Evolutionary conservation across 2,888 invertebrate genomes (phyloP).

Genomic region (Orthonevra nobilis): DNA sequence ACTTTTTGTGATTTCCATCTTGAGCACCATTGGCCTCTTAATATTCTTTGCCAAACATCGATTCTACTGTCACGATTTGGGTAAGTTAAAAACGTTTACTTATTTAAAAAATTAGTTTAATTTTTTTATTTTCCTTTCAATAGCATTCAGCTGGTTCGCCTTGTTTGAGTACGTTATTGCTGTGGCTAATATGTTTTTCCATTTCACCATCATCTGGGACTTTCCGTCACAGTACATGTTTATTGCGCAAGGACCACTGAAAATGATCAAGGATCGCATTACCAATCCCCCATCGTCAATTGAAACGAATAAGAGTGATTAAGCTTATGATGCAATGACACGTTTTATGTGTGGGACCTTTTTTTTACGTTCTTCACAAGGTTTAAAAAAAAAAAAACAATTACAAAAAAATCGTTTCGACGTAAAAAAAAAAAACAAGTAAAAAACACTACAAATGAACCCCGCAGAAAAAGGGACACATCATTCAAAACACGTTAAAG

Average conservation of each 20-base stretch:
- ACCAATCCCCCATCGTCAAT: conserved; percentile 42
- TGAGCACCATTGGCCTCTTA: conserved; percentile 90
- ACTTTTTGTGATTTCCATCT: conserved; percentile 88
- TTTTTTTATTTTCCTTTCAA: not conserved
- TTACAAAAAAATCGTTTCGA: not conserved
- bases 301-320: conserved; percentile 57
- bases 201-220: conserved; percentile 92
- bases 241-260: conserved; percentile 83
- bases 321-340: conserved; percentile 28
- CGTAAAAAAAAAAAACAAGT: no score
- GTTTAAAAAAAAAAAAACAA: no score
- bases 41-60: conserved; percentile 94
- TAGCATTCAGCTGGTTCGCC: conserved; percentile 97
- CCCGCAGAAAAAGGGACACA: conserved; percentile 25
- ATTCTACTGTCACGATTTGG: conserved; percentile 92
- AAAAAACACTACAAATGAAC: conserved; percentile 7
- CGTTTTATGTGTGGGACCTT: conserved; percentile 16
- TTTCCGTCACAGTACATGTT: conserved; percentile 91
- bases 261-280: conserved; percentile 75
- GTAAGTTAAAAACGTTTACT: conserved; percentile 82
- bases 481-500: conserved; percentile 35
- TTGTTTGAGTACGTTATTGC: conserved; percentile 96
- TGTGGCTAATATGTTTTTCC: conserved; percentile 95
- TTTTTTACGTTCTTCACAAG: conserved; percentile 1
- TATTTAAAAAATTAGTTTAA: not conserved